Conservation (phyloP, 1,140 invertebrate genomes). For the Philopotamus ludificatus region DNA sequence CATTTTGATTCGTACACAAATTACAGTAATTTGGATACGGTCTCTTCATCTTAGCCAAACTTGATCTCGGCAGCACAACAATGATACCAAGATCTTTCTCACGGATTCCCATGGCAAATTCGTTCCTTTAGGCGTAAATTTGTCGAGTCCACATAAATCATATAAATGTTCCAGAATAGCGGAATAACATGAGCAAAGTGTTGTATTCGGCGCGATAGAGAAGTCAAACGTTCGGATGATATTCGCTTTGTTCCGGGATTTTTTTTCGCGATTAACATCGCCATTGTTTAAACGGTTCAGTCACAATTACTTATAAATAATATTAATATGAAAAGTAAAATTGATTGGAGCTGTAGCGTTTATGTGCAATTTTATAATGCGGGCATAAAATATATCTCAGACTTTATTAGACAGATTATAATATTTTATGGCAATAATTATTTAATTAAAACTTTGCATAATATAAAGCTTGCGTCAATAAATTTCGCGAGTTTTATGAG, state of each 20-base stretch:
- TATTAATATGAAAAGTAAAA: background rate
- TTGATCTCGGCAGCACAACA: background rate
- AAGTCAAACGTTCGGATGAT: conserved; percentile 14
- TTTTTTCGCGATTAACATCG: too few species aligned
- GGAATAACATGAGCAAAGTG: background rate
- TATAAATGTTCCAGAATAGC: background rate
- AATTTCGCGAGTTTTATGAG: too few species aligned
- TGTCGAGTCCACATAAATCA: background rate
- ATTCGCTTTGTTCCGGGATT: conserved; percentile 14
- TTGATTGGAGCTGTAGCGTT: too few species aligned
- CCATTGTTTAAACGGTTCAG: too few species aligned
- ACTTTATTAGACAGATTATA: too few species aligned
- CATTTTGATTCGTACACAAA: background rate
- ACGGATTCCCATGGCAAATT: background rate
- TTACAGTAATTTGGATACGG: background rate
- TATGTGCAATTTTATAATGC: background rate
- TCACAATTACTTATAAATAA: background rate
- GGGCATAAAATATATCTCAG: background rate
- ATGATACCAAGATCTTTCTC: background rate
- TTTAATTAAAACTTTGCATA: too few species aligned
- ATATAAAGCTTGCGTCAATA: too few species aligned
- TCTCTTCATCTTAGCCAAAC: background rate
- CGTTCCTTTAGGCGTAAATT: background rate
- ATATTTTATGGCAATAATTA: too few species aligned
- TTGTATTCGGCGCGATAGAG: background rate